Conservation (phyloP, 2,113 vertebrate genomes). For the Diglossa brunneiventris region DNA sequence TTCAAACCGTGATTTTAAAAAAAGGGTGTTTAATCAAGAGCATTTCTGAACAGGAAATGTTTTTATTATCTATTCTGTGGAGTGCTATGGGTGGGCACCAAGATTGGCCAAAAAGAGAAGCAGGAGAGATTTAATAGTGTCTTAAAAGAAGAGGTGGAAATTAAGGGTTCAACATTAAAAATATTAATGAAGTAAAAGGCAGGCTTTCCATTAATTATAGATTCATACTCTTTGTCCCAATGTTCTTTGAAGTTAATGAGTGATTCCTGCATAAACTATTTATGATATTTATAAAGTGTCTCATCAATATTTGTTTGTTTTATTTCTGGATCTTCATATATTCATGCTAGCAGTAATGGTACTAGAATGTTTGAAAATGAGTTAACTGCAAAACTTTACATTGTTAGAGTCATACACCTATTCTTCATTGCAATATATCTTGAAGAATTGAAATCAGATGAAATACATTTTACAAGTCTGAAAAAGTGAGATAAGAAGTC, state of each 20-base stretch:
- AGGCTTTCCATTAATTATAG: neutral
- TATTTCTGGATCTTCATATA: neutral
- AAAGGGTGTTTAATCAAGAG: accelerated
- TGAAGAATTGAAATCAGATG: neutral
- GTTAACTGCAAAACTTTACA: neutral
- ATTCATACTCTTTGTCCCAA: neutral
- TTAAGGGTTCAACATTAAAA: neutral
- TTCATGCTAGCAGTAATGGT: neutral
- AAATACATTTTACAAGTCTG: neutral
- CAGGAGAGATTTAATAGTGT: neutral
- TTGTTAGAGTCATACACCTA: neutral
- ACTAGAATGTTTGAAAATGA: neutral
- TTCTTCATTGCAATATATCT: neutral
- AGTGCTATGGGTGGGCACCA: neutral
- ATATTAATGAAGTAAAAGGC: neutral
- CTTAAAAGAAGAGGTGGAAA: neutral
- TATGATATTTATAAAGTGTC: neutral
- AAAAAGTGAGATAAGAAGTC: neutral
- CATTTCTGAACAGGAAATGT: neutral
- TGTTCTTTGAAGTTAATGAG: neutral
- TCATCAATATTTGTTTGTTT: neutral
- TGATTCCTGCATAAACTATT: neutral
- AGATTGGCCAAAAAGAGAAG: neutral
- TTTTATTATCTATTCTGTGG: neutral
- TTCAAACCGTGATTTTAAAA: neutral